Percentiles rank a stretch among this genome's conserved stretches.
Evolutionary conservation across 2,113 vertebrate genomes (phyloP).

Genomic region (Cyanoramphus novaezelandiae): DNA sequence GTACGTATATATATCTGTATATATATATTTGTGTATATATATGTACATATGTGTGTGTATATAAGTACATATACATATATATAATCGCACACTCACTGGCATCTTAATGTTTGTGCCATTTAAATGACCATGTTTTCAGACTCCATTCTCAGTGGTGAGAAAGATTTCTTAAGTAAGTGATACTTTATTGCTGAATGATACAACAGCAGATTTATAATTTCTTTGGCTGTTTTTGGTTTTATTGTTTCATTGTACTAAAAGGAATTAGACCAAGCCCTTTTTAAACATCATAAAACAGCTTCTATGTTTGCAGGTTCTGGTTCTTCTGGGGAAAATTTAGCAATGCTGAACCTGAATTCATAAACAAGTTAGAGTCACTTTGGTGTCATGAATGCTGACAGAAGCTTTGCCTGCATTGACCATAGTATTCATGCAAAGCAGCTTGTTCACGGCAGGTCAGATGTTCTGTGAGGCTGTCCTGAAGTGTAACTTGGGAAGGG

Average conservation of each 20-base stretch:
- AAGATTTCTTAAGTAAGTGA: background rate
- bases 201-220: background rate
- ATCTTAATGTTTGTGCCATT: background rate
- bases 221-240: background rate
- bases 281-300: background rate
- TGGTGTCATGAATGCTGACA: background rate
- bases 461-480: background rate
- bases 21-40: too few relatives aligned
- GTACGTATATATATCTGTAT: too few relatives aligned
- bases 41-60: too few relatives aligned
- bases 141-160: background rate
- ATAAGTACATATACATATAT: too few relatives aligned
- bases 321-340: background rate
- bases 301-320: background rate
- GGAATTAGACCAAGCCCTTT: background rate
- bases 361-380: background rate
- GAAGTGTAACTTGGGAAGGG: background rate
- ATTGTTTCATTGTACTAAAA: background rate
- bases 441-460: background rate
- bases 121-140: background rate
- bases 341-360: background rate
- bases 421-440: background rate
- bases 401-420: background rate
- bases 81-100: rapidly evolving
- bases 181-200: background rate